phyloP scores from a whole-genome alignment of 1,140 invertebrate genomes.

The Aricia agestis region DNA sequence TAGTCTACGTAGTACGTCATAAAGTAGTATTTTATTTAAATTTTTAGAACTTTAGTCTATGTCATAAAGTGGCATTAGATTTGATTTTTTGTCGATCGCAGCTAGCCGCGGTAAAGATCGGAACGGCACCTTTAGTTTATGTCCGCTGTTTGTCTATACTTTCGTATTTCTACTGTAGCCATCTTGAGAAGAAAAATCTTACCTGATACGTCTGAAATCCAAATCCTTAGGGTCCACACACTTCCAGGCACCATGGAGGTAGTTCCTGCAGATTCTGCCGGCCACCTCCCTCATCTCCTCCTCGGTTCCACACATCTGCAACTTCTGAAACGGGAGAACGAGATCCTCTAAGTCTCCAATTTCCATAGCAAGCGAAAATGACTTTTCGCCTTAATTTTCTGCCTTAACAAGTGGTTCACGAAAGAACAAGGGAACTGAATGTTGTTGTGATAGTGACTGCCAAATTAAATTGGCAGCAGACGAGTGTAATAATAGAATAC shows the following conservation, averaged over 20 bases:
- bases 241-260: slow-evolving; percentile 91
- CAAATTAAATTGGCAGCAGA: background rate
- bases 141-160: no score
- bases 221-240: slow-evolving; percentile 84
- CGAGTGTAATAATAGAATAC: background rate
- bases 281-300: slow-evolving; percentile 88
- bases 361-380: background rate
- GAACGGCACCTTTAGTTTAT: no score
- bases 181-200: no score
- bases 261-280: slow-evolving; percentile 90
- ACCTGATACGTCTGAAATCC: slow-evolving; percentile 89
- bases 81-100: no score
- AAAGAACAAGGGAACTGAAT: background rate
- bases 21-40: no score
- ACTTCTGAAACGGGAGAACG: slow-evolving; percentile 51
- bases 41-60: no score
- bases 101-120: no score
- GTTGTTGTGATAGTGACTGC: background rate
- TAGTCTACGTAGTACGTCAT: no score
- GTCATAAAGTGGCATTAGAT: no score
- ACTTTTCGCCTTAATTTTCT: background rate
- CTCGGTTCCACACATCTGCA: slow-evolving; percentile 72
- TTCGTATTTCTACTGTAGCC: no score
- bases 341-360: background rate
- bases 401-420: background rate